Base-by-base conservation (phyloP, 1,140 invertebrate genomes). In the Brachionus rubens region DNA sequence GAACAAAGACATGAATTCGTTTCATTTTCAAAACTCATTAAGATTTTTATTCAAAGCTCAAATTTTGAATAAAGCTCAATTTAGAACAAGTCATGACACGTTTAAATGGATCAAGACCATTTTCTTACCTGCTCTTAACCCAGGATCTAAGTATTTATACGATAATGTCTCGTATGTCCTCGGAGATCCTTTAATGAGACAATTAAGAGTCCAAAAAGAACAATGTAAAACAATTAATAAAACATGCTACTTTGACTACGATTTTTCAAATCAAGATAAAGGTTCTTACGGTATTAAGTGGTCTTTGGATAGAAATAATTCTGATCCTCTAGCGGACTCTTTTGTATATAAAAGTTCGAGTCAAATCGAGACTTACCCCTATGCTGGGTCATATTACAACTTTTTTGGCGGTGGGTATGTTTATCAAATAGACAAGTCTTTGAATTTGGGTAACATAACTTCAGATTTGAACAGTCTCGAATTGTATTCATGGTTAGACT, bases 331-430 rank as follows among this genome's bases (percentile, higher is more conserved):
- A 10, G 21, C 41, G 21, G 43, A 41, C n/a, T n/a, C n/a, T 28
- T 41, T 43, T 43, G 14, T 10, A 36, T 65, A 65, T 26, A 43
- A 65, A 12, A 65, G 19, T 30, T 79, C 21, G 76, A 77, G 14
- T 79, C 84, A 5, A 77, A 68, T 19, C 80, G 80, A 86, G 48
- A 84, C 86, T 6, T 82, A 83, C 41, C 86, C 86, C 0, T 86
- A 85, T 79, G 80, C 80, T 77, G 87, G 86, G 4, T 80, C 81
- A 14, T 79, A 85, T 50, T 82, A 80, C 41, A 76, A 85, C 3
- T 89, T 88, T 78, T 78, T 82, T 28, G 88, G 87, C 1, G 88
- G 88, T 24, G 88, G 88, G 0, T 89, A 88, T 79, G 80, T 87
- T 5, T 81, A 86, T 0, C 79, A 81, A 14, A 77, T 89, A 5